These are phyloP conservation scores for Dryadula phaetusa DNA, from an alignment of 2,888 invertebrate species.

Conservation along the genomic window DNA sequence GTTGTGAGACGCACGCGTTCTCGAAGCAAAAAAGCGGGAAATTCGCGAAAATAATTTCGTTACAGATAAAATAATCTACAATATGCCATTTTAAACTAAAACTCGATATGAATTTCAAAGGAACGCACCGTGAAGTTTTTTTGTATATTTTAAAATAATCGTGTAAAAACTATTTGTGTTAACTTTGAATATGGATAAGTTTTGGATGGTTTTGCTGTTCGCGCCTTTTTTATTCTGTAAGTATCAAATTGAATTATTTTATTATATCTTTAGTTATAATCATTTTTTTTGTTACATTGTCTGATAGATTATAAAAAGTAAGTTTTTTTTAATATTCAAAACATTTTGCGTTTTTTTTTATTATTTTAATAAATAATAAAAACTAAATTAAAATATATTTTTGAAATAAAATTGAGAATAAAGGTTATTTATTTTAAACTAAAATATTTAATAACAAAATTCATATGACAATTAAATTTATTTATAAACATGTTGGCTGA, in stretches of 20 bases:
- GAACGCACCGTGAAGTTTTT: slow-evolving; percentile 29
- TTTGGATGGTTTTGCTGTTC: slow-evolving; percentile 44
- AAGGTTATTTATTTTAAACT: neutral
- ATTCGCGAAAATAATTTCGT: slow-evolving; percentile 49
- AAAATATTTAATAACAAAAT: no score
- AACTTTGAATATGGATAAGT: slow-evolving; percentile 42
- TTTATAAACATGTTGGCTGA: neutral
- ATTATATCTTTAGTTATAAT: no score
- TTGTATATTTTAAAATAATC: slow-evolving; percentile 11
- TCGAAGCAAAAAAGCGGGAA: slow-evolving; percentile 52
- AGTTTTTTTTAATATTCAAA: no score
- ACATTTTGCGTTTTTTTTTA: no score
- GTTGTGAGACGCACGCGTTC: slow-evolving; percentile 48
- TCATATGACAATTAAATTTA: no score
- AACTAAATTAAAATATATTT: no score
- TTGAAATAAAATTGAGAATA: no score
- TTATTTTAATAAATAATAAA: no score
- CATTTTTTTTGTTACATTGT: neutral
- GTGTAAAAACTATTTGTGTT: slow-evolving; percentile 35
- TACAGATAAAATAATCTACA: slow-evolving; percentile 27
- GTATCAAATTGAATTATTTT: slow-evolving; percentile 9
- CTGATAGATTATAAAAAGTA: neutral
- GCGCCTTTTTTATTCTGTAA: slow-evolving; percentile 41
- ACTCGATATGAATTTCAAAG: slow-evolving; percentile 34
- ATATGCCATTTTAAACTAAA: slow-evolving; percentile 13